Conservation (phyloP, 2,797 vertebrate species). For the Ispidina lecontei region DNA sequence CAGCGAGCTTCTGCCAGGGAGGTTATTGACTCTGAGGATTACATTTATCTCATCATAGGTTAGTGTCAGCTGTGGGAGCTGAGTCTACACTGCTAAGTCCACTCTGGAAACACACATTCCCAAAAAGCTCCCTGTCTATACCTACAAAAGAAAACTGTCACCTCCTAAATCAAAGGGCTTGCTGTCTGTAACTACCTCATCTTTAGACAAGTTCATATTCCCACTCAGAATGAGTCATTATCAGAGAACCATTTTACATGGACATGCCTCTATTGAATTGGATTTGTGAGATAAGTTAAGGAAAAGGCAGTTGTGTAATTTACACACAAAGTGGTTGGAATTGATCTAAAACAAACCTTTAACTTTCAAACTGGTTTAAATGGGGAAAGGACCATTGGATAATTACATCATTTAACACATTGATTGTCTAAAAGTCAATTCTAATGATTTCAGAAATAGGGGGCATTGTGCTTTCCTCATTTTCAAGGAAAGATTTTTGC, state of each 20-base stretch:
- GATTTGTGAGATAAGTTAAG: constrained; percentile 89
- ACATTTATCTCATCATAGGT: background rate
- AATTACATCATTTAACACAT: constrained; percentile 99
- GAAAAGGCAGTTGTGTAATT: constrained; percentile 91
- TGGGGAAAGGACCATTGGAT: constrained; percentile 86
- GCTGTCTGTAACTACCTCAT: background rate
- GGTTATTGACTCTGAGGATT: background rate
- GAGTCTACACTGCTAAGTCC: background rate
- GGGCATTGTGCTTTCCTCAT: constrained; percentile 87
- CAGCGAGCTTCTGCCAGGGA: background rate
- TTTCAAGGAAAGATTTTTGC: constrained; percentile 83
- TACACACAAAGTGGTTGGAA: constrained; percentile 95
- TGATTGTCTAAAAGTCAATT: constrained; percentile 93
- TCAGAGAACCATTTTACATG: constrained; percentile 73
- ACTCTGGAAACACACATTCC: background rate
- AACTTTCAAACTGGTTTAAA: constrained; percentile 90
- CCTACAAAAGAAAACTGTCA: background rate
- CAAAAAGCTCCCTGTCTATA: background rate
- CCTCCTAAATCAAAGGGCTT: background rate
- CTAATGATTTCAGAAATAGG: constrained; percentile 93
- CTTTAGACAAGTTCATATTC: constrained; percentile 15
- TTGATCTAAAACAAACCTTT: constrained; percentile 98
- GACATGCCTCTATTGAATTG: constrained; percentile 83
- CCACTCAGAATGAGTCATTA: constrained; percentile 36
- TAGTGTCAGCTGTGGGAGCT: fast-evolving